These are phyloP conservation scores for Eriocheir sinensis DNA, from an alignment of 1,140 invertebrate genomes.

Conservation along the genomic window DNA sequence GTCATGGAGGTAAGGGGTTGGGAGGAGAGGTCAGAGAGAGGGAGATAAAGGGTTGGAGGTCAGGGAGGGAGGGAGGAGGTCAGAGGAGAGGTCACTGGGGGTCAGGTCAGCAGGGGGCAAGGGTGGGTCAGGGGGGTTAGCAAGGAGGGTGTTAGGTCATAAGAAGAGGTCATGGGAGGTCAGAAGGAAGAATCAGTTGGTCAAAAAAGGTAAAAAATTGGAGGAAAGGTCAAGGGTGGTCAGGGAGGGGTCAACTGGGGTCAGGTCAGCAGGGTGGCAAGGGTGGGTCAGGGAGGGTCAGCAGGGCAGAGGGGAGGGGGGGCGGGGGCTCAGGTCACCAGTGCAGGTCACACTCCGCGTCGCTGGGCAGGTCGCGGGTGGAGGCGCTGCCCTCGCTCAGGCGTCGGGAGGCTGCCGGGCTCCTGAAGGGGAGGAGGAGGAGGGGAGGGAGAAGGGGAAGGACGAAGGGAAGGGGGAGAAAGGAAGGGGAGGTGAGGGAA, in stretches of 20 bases:
- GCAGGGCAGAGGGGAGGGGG: too few relatives aligned
- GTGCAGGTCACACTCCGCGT: conserved; percentile 71
- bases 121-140: background rate
- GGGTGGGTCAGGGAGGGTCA: background rate
- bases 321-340: conserved; percentile 39
- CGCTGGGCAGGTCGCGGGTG: conserved; percentile 52
- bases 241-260: background rate
- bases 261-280: background rate
- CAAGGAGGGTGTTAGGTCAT: background rate
- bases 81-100: too few relatives aligned
- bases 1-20: too few relatives aligned
- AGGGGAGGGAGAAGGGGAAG: background rate
- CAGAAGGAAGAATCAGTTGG: background rate
- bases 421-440: conserved; percentile 8
- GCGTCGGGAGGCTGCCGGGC: conserved; percentile 38
- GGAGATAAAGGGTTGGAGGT: too few relatives aligned
- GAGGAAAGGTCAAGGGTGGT: background rate
- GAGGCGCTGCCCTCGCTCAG: conserved; percentile 64
- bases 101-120: background rate
- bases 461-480: background rate
- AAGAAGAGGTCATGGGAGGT: background rate
- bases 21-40: too few relatives aligned
- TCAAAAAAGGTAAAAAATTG: background rate
- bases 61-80: too few relatives aligned
- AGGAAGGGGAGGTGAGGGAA: background rate